phyloP scores from a whole-genome alignment of 2,113 vertebrate genomes.

The Prochilodus magdalenae region DNA sequence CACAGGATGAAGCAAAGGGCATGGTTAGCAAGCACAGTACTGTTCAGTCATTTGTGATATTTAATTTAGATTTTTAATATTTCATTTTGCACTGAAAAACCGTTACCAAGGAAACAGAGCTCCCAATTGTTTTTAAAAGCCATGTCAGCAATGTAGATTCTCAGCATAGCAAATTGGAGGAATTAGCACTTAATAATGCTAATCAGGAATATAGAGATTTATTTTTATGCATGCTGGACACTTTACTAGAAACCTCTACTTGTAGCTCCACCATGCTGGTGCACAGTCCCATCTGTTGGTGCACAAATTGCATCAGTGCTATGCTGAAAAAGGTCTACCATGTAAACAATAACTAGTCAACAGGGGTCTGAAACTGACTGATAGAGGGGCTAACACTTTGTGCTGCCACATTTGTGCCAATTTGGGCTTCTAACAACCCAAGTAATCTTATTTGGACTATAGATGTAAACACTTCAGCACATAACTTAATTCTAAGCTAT shows the following conservation, averaged over 20 bases:
- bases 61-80: background rate
- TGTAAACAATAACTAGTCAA: too few relatives aligned
- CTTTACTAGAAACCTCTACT: too few relatives aligned
- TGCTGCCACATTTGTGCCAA: too few relatives aligned
- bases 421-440: too few relatives aligned
- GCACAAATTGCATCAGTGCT: too few relatives aligned
- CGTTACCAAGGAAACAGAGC: slow-evolving; percentile 5
- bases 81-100: background rate
- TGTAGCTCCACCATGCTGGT: too few relatives aligned
- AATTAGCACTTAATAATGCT: background rate
- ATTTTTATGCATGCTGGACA: background rate
- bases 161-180: background rate
- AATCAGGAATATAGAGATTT: background rate
- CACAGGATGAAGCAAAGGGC: background rate
- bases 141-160: background rate
- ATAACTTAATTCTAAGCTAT: too few relatives aligned
- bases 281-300: too few relatives aligned
- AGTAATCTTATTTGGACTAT: too few relatives aligned
- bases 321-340: background rate
- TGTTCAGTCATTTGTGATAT: background rate
- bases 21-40: background rate
- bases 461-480: too few relatives aligned
- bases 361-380: too few relatives aligned
- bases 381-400: too few relatives aligned
- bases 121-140: background rate